Evolutionary conservation across 2,888 invertebrate genomes (phyloP), one percentile per base, ranked within the genome.

Genomic region (Zaprionus bogoriensis): DNA sequence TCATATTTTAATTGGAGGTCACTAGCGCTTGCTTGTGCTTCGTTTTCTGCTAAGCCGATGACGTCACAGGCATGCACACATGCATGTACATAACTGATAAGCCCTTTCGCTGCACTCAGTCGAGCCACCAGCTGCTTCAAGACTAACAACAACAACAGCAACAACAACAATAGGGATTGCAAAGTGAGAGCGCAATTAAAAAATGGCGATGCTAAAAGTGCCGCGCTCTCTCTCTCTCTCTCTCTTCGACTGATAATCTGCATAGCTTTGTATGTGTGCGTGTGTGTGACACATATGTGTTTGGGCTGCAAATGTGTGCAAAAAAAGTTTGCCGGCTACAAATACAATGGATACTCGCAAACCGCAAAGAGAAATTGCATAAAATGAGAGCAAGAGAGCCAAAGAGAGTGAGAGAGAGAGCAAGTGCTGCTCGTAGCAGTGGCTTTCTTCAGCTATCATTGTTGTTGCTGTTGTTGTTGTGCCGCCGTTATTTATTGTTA

Each of bases 401-500:
- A 48, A 17, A 53, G 44, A 27, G 44, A 9, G n/a, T 17, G 23
- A 30, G 32, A 28, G 38, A 19, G 14, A 46, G 12, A 20, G 25
- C 10, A 5, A 28, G 9, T 10, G 20, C 1, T 12, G 3, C 17
- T 0, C 7, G 3, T 14, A 36, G 32, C 32, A 36, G 32, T 7
- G 32, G 28, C 36, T 44, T 66, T 41, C 14, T 19, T 41, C 36
- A 41, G 27, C 36, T 39, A 28, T 36, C 22, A 44, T 38, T 44
- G 9, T 46, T 53, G 17, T 52, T 58, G 23, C 46, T 54, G 17
- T 52, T 54, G 14, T 41, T 41, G 44, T 76, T 76, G 76, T 54
- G 17, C 47, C 50, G 14, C 42, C 38, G 44, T 76, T 76, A 79
- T 74, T 76, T 74, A 65, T 82, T 79, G 70, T 75, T 65, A 59